Conservation (phyloP, 2,113 vertebrate species). For the Onychostoma macrolepis region DNA sequence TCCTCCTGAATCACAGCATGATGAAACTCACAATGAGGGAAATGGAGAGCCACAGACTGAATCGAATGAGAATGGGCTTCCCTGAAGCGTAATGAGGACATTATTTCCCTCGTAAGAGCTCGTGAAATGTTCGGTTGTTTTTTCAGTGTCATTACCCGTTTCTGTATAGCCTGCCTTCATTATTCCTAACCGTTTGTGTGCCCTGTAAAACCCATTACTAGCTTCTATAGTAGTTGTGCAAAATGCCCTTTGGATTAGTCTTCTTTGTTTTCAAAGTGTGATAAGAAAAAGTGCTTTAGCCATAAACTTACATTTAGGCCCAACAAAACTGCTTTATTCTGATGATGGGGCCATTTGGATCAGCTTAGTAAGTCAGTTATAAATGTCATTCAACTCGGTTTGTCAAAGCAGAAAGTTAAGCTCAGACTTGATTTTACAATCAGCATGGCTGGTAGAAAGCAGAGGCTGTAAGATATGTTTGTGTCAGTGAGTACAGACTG, state of each 20-base stretch:
- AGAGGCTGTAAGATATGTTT: neutral
- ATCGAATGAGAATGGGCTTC: neutral
- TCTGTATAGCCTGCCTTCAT: conserved; percentile 37
- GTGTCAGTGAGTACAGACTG: conserved; percentile 47
- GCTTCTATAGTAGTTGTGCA: conserved; percentile 63
- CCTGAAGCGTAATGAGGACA: neutral
- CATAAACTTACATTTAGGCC: conserved; percentile 9
- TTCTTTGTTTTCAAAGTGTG: conserved; percentile 14
- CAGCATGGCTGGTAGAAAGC: neutral
- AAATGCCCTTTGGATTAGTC: conserved; percentile 77
- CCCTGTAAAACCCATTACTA: conserved; percentile 49
- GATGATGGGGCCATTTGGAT: conserved; percentile 64
- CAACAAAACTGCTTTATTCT: conserved; percentile 57
- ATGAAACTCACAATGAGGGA: conserved; percentile 52
- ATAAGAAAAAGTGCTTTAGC: conserved; percentile 23
- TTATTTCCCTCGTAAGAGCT: neutral
- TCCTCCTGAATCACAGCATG: conserved; percentile 71
- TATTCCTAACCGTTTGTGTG: conserved; percentile 64
- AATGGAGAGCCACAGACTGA: conserved; percentile 37
- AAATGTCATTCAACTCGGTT: neutral
- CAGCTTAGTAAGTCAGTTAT: neutral
- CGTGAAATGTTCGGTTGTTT: conserved; percentile 15
- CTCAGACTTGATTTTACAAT: conserved; percentile 24
- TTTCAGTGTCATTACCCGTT: conserved; percentile 24
- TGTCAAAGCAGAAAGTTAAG: neutral